Base-by-base conservation (phyloP, 2,888 invertebrate genomes). In the Drosophila subquinaria region DNA sequence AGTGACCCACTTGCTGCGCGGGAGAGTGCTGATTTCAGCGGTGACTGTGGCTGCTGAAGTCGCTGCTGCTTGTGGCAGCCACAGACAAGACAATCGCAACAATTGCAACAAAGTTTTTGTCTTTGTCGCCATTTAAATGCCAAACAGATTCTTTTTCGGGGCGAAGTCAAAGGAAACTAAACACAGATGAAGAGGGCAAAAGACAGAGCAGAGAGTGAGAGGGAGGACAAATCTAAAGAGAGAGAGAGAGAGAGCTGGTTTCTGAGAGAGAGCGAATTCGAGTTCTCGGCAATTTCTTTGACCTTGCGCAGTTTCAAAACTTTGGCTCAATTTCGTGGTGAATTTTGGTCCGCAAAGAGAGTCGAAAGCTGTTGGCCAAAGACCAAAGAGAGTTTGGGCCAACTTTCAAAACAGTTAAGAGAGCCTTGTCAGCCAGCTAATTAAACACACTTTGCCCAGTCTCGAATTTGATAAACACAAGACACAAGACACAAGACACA, bases 1-100 rank as follows among this genome's bases (percentile, higher is more conserved):
- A 85, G 48, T 85, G 90, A 85, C 84, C 90, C 90, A 85, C 76
- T 85, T 85, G 69, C 65, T 69, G 72, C 51, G 43, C 42, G 27
- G 27, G 27, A 27, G 27, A 27, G 27, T 27, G 27, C 27, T 27
- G 27, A 27, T 27, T 27, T 27, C 59, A 8, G 30, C 40, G 59
- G 52, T 35, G 33, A 27, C 42, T 30, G n/a, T 27, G 33, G 15
- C 30, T 30, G n/a, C n/a, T 33, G 50, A n/a, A 30, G 4, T 15
- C 42, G n/a, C 63, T 48, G 62, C 63, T 73, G 76, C 53, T 73
- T 53, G 65, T 70, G 78, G 63, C 78, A 75, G 45, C 23, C 23
- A 23, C 23, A 23, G 23, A 0, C 74, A 85, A 82, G 82, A 85
- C 76, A 82, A 76, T 76, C 71, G 82, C 74, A 81, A 73, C 85